Base-by-base conservation (phyloP, 2,888 invertebrate species). In the Drosophila paranaensis region DNA sequence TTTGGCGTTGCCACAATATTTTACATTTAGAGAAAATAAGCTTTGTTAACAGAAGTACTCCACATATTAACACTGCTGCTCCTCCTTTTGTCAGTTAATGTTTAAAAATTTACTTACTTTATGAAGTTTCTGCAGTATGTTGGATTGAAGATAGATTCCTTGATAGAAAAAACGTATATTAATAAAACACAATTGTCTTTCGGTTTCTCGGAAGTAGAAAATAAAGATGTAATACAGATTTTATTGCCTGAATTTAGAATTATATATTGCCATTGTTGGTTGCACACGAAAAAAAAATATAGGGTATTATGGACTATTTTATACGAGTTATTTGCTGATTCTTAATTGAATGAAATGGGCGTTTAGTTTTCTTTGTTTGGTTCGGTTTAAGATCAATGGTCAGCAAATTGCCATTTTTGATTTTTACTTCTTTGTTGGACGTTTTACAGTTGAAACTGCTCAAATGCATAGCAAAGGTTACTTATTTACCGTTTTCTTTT, bases 171-270 rank as follows among this genome's bases (percentile, higher is more conserved):
- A 30, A 27, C 9, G 25, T 10, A 5, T 30, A 3, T 6, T 39
- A 71, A 57, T 62, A 51, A 77, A 73, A 78, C 78, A 67, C 48
- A 53, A 0, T 40, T 48, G 20, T 45, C 6, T 54, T 74, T 69
- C 60, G 60, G 76, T 46, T 76, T 60, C 35, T 66, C 72, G 66
- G 77, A 61, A 61, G 57, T 58, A 64, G 9, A 60, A 73, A 75
- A 53, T 55, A 61, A 76, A 64, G 68, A 58, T 77, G 50, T 39
- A 77, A 61, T 72, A 66, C 67, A 56, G 69, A 65, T 74, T 81
- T 81, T 85, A 81, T 83, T 81, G 79, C 85, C 82, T 56, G 79
- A 74, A 56, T 60, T 63, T 55, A 39, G 39, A 71, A 74, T 81
- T 81, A 78, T 81, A 78, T 79, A 65, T 74, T 71, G 74, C 60